These are phyloP conservation scores for Mylabris phalerata DNA, from an alignment of 1,140 invertebrate species.

Conservation along the genomic window DNA sequence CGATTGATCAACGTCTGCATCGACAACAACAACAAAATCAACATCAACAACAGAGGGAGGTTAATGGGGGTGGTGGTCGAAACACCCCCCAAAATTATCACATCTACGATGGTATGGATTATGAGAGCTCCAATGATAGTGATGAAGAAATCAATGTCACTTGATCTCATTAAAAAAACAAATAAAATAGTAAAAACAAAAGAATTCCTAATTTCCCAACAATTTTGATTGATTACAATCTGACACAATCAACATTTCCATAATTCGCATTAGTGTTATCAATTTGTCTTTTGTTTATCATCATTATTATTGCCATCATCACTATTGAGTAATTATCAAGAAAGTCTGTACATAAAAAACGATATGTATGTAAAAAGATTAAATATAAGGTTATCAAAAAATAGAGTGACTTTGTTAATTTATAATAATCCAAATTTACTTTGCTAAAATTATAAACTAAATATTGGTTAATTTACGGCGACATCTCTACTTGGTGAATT, in stretches of 20 bases:
- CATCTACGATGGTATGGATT: conserved; percentile 44
- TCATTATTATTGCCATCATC: too few relatives aligned
- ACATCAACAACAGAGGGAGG: conserved; percentile 19
- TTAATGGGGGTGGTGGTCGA: conserved; percentile 7
- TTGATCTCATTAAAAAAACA: conserved; percentile 47
- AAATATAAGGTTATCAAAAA: conserved; percentile 5
- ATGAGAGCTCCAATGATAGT: conserved; percentile 63
- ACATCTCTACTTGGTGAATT: too few relatives aligned
- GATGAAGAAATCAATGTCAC: conserved; percentile 78
- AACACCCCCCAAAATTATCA: conserved; percentile 25
- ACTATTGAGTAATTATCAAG: too few relatives aligned
- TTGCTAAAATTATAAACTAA: too few relatives aligned
- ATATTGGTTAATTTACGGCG: too few relatives aligned
- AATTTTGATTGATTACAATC: neutral
- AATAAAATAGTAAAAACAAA: too few relatives aligned
- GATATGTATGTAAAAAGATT: conserved; percentile 8
- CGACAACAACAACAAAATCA: too few relatives aligned
- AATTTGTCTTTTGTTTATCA: too few relatives aligned
- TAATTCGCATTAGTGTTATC: too few relatives aligned
- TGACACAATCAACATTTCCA: too few relatives aligned
- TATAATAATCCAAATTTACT: too few relatives aligned
- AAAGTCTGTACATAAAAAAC: conserved; percentile 7
- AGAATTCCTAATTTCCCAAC: conserved; percentile 12
- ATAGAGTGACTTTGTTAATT: neutral
- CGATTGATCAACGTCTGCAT: conserved; percentile 19